Percentiles rank a stretch among this genome's conserved stretches.
These are phyloP conservation scores for Autographa gamma DNA, from an alignment of 2,888 invertebrate species.

Conservation along the genomic window DNA sequence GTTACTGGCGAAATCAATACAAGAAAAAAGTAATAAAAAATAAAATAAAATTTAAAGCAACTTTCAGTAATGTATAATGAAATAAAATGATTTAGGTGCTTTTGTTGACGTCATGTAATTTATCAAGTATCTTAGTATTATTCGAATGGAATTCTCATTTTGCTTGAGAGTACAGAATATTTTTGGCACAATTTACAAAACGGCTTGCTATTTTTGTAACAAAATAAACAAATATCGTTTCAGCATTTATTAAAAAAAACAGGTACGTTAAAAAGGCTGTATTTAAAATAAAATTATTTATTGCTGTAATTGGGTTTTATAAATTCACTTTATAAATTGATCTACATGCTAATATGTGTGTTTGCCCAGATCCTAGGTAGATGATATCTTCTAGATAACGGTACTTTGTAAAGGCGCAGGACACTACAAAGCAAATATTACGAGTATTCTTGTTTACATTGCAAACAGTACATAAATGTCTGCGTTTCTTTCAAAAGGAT, in stretches of 20 bases:
- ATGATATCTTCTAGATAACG: conserved; percentile 5
- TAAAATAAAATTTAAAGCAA: background rate
- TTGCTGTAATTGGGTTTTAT: too few relatives aligned
- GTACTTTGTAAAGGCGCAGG: conserved; percentile 25
- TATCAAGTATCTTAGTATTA: background rate
- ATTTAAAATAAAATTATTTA: too few relatives aligned
- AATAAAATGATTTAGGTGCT: background rate
- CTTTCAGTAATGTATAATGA: too few relatives aligned
- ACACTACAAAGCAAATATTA: conserved; percentile 24
- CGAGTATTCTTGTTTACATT: conserved; percentile 15
- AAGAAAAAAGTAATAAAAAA: background rate
- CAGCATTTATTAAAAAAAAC: too few relatives aligned
- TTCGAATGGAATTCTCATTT: background rate
- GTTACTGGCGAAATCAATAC: background rate
- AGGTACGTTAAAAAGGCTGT: too few relatives aligned
- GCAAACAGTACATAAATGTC: conserved; percentile 8
- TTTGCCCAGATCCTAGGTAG: conserved; percentile 7
- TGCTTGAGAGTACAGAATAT: background rate
- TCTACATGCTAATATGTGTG: background rate
- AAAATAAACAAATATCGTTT: too few relatives aligned
- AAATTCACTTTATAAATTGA: background rate
- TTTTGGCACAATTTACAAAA: too few relatives aligned
- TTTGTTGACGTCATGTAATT: background rate
- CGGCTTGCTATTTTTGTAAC: too few relatives aligned
- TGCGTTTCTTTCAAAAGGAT: background rate